Percentiles rank a stretch among this genome's conserved stretches.
Evolutionary conservation across 2,113 vertebrate genomes (phyloP).

Genomic region (Chauna torquata): DNA sequence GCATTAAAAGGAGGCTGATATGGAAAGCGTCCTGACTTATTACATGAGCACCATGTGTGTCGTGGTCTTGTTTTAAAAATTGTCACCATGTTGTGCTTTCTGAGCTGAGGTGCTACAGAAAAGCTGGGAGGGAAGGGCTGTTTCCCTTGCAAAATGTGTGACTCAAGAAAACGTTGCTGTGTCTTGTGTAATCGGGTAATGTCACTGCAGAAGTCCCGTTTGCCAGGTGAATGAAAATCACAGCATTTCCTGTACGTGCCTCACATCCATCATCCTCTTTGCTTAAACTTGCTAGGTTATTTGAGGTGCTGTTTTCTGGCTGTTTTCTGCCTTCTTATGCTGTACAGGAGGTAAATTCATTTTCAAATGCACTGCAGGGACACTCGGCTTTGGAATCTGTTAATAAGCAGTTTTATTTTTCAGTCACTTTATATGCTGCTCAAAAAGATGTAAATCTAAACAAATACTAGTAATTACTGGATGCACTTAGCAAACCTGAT

Average conservation of each 20-base stretch:
- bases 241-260: neutral
- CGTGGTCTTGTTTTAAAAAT: neutral
- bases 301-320: neutral
- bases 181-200: neutral
- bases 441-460: constrained; percentile 14
- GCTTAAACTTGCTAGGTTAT: neutral
- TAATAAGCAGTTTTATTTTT: constrained; percentile 18
- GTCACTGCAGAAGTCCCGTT: neutral
- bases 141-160: neutral
- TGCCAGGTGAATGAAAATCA: neutral
- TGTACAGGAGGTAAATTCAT: neutral
- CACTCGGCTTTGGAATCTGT: neutral
- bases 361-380: neutral
- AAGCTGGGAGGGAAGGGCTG: neutral
- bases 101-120: neutral
- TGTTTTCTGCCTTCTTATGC: neutral
- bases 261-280: neutral
- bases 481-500: neutral
- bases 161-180: rapidly evolving
- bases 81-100: neutral
- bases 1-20: neutral
- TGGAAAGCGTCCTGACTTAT: neutral
- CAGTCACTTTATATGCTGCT: neutral
- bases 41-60: rapidly evolving
- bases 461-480: constrained; percentile 7